Percentiles rank a stretch among this genome's conserved stretches.
phyloP scores from a whole-genome alignment of 2,797 vertebrate genomes.

The Toxotes lorentzi region DNA sequence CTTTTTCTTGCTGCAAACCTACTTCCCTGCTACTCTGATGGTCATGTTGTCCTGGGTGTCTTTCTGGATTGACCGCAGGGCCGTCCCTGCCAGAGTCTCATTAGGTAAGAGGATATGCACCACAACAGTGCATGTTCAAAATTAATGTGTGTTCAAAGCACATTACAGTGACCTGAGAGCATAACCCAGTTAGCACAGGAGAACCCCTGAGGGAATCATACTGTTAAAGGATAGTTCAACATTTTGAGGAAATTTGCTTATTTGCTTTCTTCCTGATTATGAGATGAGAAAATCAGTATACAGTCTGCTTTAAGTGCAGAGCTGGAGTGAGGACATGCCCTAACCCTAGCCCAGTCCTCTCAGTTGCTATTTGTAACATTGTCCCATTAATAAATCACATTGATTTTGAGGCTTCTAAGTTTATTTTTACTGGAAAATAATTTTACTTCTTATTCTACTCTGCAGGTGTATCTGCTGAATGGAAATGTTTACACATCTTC shows the following conservation, averaged over 20 bases:
- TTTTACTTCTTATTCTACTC: background rate
- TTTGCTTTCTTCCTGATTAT: background rate
- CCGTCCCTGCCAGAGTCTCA: slow-evolving; percentile 94
- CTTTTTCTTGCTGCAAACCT: slow-evolving; percentile 97
- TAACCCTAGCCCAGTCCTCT: background rate
- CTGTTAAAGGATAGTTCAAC: background rate
- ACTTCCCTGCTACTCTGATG: slow-evolving; percentile 95
- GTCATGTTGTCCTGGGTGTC: slow-evolving; percentile 98
- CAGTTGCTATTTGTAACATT: background rate
- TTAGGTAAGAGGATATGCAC: slow-evolving; percentile 83
- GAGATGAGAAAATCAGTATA: background rate
- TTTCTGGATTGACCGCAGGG: slow-evolving; percentile 96
- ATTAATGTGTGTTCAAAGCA: background rate
- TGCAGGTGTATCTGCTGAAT: background rate
- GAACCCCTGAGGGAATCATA: background rate
- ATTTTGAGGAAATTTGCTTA: background rate
- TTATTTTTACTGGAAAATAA: background rate
- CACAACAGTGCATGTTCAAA: background rate
- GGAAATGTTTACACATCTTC: background rate
- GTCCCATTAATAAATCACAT: background rate
- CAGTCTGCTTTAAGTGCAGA: background rate
- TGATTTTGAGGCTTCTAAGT: background rate
- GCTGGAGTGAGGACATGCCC: background rate
- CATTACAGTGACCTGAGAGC: slow-evolving; percentile 1
- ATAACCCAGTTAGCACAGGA: background rate